Evolutionary conservation across 2,888 invertebrate species (phyloP).

Genomic region (Trachelus tabidus): DNA sequence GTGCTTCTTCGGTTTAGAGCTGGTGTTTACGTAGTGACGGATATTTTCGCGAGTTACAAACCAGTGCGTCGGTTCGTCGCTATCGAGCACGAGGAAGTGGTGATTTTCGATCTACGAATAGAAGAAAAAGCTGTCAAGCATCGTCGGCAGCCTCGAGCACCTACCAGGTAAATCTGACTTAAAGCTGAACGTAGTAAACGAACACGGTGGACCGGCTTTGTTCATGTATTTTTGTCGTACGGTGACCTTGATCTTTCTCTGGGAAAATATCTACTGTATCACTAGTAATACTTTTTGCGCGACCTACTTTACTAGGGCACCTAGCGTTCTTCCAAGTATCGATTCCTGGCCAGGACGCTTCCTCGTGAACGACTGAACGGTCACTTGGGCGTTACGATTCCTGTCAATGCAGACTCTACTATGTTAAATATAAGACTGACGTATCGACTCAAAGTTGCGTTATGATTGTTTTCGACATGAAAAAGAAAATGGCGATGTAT

Average conservation of each 20-base stretch:
- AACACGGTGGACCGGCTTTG: not conserved
- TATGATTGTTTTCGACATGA: not conserved
- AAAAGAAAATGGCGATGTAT: not conserved
- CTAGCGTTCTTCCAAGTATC: not conserved
- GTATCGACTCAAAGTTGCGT: not conserved
- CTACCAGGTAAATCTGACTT: not conserved
- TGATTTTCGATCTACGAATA: not conserved
- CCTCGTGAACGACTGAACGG: not conserved
- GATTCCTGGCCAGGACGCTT: not conserved
- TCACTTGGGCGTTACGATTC: not conserved
- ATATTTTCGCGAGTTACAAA: not conserved
- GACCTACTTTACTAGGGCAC: not conserved
- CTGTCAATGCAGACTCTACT: not conserved
- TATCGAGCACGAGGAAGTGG: not conserved
- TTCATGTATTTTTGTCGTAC: not conserved
- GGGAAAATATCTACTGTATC: not conserved
- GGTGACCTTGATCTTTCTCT: not conserved
- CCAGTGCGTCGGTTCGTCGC: not conserved
- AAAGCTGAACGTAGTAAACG: not conserved
- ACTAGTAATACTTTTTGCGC: not conserved
- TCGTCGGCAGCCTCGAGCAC: not conserved
- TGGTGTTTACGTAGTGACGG: not conserved
- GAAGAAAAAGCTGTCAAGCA: not conserved
- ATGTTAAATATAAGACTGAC: not conserved
- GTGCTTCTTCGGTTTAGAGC: not conserved